Conservation (phyloP, 2,113 vertebrate genomes). For the Poeciliopsis turrubarensis region DNA sequence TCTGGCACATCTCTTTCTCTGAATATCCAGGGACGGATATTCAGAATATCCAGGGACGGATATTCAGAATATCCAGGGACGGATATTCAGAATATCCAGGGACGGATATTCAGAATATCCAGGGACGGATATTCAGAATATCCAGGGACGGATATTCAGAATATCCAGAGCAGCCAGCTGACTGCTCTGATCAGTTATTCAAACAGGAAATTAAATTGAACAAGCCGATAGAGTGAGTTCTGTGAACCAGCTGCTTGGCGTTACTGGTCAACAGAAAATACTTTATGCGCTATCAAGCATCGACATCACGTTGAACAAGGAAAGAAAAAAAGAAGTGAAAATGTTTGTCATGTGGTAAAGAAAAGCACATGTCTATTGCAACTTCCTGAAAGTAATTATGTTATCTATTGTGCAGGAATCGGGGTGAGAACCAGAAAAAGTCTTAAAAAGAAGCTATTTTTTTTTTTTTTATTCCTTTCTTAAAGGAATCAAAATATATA, state of each 20-base stretch:
- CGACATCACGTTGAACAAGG: background rate
- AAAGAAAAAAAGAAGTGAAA: conserved; percentile 30
- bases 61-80: background rate
- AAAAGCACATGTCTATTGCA: background rate
- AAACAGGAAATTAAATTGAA: too few species aligned
- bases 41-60: background rate
- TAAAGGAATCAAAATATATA: too few species aligned
- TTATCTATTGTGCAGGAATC: background rate
- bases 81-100: background rate
- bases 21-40: background rate
- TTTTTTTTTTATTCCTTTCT: too few species aligned
- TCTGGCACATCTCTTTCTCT: background rate
- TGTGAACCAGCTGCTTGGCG: background rate
- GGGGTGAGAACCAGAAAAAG: too few species aligned
- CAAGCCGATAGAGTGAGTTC: background rate
- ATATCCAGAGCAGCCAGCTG: too few species aligned
- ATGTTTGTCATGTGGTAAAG: background rate
- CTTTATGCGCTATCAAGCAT: too few species aligned
- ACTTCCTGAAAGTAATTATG: background rate
- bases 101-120: background rate
- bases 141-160: background rate
- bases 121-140: background rate
- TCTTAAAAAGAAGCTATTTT: too few species aligned
- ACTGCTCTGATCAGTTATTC: too few species aligned
- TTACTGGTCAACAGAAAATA: background rate